Evolutionary conservation across 2,797 vertebrate species (phyloP).

Genomic region (Choloepus didactylus): DNA sequence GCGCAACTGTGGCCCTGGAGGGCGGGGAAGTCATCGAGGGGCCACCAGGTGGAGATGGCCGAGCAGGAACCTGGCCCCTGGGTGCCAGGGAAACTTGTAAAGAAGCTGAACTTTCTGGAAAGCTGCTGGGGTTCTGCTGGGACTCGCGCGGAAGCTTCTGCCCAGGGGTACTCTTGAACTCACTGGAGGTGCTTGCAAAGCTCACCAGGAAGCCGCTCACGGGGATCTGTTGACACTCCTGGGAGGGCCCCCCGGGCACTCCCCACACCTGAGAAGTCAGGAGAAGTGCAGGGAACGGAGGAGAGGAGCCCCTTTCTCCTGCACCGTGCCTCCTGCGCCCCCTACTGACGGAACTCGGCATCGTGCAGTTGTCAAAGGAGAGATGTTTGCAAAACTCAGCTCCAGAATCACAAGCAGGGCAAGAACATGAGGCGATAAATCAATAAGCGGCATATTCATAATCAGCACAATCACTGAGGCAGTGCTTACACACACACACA

Average conservation of each 20-base stretch:
- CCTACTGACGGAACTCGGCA: background rate
- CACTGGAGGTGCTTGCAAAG: background rate
- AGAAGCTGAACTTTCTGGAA: background rate
- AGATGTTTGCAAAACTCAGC: background rate
- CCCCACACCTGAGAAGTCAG: rapidly evolving
- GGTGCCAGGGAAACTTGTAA: background rate
- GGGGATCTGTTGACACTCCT: background rate
- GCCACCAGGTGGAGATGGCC: background rate
- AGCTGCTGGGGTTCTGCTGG: background rate
- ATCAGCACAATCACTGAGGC: background rate
- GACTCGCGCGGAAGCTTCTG: background rate
- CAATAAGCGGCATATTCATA: background rate
- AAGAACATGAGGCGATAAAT: background rate
- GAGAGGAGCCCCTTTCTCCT: background rate
- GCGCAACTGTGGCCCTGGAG: background rate
- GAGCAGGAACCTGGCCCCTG: background rate
- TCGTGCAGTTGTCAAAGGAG: background rate
- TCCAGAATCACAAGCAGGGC: background rate
- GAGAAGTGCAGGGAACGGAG: too few species aligned
- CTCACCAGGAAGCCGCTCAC: background rate
- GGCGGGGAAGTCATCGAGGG: background rate
- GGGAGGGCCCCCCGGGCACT: too few species aligned
- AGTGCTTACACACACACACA: too few species aligned
- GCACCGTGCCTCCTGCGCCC: background rate
- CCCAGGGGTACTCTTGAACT: background rate